Conservation (phyloP, 2,797 vertebrate genomes). For the Chaetodon trifasciatus region DNA sequence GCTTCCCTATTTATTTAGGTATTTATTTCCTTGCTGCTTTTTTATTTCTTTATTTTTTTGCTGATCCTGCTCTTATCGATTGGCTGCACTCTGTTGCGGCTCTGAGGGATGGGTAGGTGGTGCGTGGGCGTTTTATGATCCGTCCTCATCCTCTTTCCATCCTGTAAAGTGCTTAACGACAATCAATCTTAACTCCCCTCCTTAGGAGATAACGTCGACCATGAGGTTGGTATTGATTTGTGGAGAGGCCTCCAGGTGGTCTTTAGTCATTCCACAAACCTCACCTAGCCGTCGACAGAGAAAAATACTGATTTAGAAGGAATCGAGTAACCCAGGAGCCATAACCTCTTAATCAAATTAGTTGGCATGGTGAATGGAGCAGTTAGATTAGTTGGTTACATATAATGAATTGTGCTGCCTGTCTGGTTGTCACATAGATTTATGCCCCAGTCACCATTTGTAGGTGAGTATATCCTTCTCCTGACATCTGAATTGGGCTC, state of each 20-base stretch:
- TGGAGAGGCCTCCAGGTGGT: constrained; percentile 81
- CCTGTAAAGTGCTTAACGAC: constrained; percentile 85
- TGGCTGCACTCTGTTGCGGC: constrained; percentile 71
- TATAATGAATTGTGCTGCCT: constrained; percentile 53
- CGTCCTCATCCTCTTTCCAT: constrained; percentile 82
- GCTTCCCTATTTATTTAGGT: constrained; percentile 50
- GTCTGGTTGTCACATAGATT: constrained; percentile 59
- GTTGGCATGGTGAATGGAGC: constrained; percentile 47
- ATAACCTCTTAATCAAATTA: constrained; percentile 65
- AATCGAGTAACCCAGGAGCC: constrained; percentile 52
- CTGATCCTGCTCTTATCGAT: constrained; percentile 78
- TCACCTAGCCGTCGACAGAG: constrained; percentile 63
- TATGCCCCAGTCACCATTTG: constrained; percentile 53
- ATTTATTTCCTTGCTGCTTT: constrained; percentile 42
- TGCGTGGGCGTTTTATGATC: constrained; percentile 83
- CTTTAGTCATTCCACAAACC: constrained; percentile 80
- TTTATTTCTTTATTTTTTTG: constrained; percentile 59
- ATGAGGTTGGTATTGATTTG: constrained; percentile 80
- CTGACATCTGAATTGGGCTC: constrained; percentile 43
- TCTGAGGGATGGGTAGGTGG: constrained; percentile 76
- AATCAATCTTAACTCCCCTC: constrained; percentile 83
- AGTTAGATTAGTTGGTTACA: constrained; percentile 55
- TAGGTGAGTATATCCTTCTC: constrained; percentile 46
- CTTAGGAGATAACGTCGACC: constrained; percentile 77
- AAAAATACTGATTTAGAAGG: constrained; percentile 67